These are phyloP conservation scores for Pollachius pollachius DNA, from an alignment of 2,113 vertebrate species.

Conservation along the genomic window DNA sequence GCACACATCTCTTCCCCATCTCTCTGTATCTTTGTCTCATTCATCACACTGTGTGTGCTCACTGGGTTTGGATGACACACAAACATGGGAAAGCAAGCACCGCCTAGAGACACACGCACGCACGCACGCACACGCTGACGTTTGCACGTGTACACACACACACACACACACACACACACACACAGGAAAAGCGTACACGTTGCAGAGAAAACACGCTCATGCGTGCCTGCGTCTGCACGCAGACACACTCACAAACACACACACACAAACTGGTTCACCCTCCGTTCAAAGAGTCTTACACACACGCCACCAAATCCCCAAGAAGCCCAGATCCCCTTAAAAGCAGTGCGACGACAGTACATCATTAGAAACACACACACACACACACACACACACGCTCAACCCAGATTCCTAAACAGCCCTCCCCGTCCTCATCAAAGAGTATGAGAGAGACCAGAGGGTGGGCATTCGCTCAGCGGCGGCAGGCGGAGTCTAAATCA, in stretches of 20 bases:
- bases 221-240: too few species aligned
- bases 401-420: not conserved
- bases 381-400: constrained; percentile 23
- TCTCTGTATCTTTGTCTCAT: constrained; percentile 30
- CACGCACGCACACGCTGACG: constrained; percentile 5
- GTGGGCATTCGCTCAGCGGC: too few species aligned
- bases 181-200: constrained; percentile 27
- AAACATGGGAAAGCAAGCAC: constrained; percentile 7
- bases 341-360: constrained; percentile 38
- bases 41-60: constrained; percentile 27
- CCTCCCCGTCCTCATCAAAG: not conserved
- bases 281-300: constrained; percentile 50
- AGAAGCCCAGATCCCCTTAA: constrained; percentile 46
- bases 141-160: constrained; percentile 4
- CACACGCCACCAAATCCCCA: constrained; percentile 50
- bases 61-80: constrained; percentile 13
- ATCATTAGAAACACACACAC: constrained; percentile 11
- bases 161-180: constrained; percentile 29
- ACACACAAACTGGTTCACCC: not conserved
- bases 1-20: not conserved
- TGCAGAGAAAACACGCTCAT: constrained; percentile 19
- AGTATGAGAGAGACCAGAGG: too few species aligned
- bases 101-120: constrained; percentile 11
- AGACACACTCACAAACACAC: not conserved
- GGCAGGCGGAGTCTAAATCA: too few species aligned